Evolutionary conservation across 2,797 vertebrate genomes (phyloP), one percentile per base, ranked within the genome.

Genomic region (Sebastes matsubarae): DNA sequence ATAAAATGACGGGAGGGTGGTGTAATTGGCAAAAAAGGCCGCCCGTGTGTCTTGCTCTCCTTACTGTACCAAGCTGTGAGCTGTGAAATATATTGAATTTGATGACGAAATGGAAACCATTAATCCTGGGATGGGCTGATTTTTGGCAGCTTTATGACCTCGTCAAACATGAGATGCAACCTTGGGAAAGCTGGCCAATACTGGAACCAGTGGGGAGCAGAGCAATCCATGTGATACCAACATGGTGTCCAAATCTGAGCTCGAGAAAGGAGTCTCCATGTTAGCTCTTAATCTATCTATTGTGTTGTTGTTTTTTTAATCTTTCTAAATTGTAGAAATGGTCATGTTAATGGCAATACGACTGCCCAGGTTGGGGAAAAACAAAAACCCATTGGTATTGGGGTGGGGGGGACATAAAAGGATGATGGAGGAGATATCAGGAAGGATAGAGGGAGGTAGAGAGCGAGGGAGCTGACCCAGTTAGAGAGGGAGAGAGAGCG

Each of bases 391-490:
- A 71, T 60, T 57, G 38, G 50, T 30, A 42, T 42, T 38, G n/a
- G 32, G 50, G 2, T 1, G 6, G 6, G n/a, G 29, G 24, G 18
- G 78, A 71, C 73, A 79, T 68, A 42, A 76, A 88, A 67, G 72
- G 66, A 80, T 79, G 89, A 89, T 80, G 75, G 59, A 87, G 72
- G 79, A 83, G 83, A 87, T 75, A 34, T 76, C 68, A 77, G 77
- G 72, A 74, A 70, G 66, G 64, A 78, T 27, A 22, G 82, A 82
- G 74, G 74, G 84, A 83, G 88, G 65, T 71, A 55, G 77, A 80
- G 78, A 87, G 84, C 63, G 42, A 69, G 81, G 30, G 80, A 82
- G 79, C 77, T 91, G 90, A 92, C 91, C 92, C 83, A 93, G 87
- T 90, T 92, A 89, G 76, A 79, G 74, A 74, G 72, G 34, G 60